Evolutionary conservation across 2,888 invertebrate genomes (phyloP), one percentile per base, ranked within the genome.

Genomic region (Antitype chi): DNA sequence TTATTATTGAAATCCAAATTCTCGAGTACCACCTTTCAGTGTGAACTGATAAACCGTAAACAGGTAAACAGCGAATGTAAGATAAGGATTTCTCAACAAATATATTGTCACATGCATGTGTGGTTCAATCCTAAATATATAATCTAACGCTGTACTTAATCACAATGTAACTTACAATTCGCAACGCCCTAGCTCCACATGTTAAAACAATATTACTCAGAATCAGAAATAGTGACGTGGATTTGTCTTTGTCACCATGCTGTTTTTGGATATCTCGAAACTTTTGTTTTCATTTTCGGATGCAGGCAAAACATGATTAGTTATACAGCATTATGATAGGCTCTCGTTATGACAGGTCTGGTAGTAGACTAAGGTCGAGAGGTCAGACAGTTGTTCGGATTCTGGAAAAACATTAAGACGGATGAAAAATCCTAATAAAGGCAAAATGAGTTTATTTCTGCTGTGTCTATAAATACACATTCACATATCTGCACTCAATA

Each of bases 11-110:
- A 70, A 62, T 68, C 72, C 72, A 60, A 85, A 82, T 82, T 77
- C 28, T 72, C 59, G 66, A 82, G 82, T 70, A 43, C 17, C 69
- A 76, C 67, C 52, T 76, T 77, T 72, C 69, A 77, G 70, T 32
- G 59, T 72, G 43, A 63, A 73, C 62, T 82, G 82, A 82, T 82
- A 85, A 80, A 72, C n/a, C 9, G 53, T 62, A 13, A 81, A 66
- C 64, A 82, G 53, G 81, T 80, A 75, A 72, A 76, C 43, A 72
- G 4, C 38, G 69, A 73, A 55, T 49, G 23, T 59, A 11, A 72
- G 85, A 85, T 82, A 85, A 82, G 28, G 53, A 72, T 73, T 82
- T 82, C 70, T 82, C 53, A 73, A 85, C 59, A 72, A 72, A 66
- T 57, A 52, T 17, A 32, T 20, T 23, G 28, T 79, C 72, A 64